Evolutionary conservation across 2,888 invertebrate genomes (phyloP).

Genomic region (Cremastinae sp.): DNA sequence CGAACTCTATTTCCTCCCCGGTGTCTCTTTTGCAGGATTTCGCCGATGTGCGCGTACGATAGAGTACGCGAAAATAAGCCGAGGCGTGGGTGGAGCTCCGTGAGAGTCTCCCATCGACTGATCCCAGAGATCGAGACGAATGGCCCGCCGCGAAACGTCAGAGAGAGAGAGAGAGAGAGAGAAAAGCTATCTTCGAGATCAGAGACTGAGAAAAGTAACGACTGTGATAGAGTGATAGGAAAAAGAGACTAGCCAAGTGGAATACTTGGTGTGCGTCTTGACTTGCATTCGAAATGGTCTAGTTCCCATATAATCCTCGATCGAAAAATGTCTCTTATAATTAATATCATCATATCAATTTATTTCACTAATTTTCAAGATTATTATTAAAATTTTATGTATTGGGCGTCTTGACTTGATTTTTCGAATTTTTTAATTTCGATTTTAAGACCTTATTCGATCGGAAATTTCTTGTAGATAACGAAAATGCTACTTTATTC

Average conservation of each 20-base stretch:
- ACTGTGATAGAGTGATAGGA: conserved; percentile 56
- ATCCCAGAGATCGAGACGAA: conserved; percentile 52
- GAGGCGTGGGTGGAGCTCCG: conserved; percentile 54
- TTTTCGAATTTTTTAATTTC: too few relatives aligned
- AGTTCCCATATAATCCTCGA: conserved; percentile 66
- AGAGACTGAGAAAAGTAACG: conserved; percentile 43
- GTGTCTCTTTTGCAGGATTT: too few relatives aligned
- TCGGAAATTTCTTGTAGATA: too few relatives aligned
- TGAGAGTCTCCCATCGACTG: conserved; percentile 31
- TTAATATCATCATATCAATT: conserved; percentile 5
- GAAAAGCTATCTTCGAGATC: conserved; percentile 9
- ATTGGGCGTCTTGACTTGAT: too few relatives aligned
- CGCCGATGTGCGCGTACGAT: too few relatives aligned
- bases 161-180: conserved; percentile 40
- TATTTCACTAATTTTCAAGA: neutral
- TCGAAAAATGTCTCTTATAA: conserved; percentile 12
- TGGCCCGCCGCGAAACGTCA: conserved; percentile 54
- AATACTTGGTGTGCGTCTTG: conserved; percentile 56
- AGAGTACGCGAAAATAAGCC: conserved; percentile 45
- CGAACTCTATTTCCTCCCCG: too few relatives aligned
- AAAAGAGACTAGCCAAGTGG: conserved; percentile 46
- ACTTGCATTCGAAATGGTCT: conserved; percentile 67
- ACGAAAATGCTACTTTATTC: too few relatives aligned
- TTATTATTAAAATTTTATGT: too few relatives aligned
- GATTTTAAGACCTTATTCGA: too few relatives aligned